Evolutionary conservation across 2,113 vertebrate species (phyloP).

Genomic region (Eolophus roseicapilla): DNA sequence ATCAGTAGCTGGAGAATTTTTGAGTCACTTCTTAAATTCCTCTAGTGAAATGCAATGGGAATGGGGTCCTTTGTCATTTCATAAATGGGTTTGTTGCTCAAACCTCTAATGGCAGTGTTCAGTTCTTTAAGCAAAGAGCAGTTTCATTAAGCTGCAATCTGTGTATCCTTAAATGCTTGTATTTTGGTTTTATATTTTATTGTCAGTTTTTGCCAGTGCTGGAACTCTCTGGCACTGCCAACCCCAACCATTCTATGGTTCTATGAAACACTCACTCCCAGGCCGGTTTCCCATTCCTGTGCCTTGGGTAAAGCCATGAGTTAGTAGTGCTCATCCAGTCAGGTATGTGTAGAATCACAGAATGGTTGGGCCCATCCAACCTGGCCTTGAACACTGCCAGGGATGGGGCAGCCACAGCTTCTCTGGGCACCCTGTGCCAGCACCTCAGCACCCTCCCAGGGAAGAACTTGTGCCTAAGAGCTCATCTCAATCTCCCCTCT

Average conservation of each 20-base stretch:
- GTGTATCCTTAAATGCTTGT: not conserved
- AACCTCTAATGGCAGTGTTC: not conserved
- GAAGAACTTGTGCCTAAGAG: no score
- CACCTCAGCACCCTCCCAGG: no score
- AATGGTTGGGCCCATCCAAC: not conserved
- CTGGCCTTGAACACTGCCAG: not conserved
- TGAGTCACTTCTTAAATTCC: not conserved
- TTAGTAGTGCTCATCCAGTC: not conserved
- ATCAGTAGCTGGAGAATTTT: not conserved
- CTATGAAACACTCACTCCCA: rapidly evolving
- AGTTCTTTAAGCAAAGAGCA: not conserved
- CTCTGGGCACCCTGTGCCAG: not conserved
- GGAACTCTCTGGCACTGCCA: not conserved
- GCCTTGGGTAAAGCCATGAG: no score
- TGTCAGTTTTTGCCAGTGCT: not conserved
- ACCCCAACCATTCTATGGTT: not conserved
- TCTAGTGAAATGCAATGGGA: not conserved
- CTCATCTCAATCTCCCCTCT: no score
- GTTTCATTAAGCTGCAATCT: not conserved
- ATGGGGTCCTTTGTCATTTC: rapidly evolving
- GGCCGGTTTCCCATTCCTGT: not conserved
- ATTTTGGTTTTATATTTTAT: not conserved
- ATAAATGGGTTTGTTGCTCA: not conserved
- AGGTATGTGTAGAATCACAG: not conserved
- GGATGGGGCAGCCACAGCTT: not conserved